Evolutionary conservation across 2,113 vertebrate genomes (phyloP).

Genomic region (Ptychochromis oligacanthus): DNA sequence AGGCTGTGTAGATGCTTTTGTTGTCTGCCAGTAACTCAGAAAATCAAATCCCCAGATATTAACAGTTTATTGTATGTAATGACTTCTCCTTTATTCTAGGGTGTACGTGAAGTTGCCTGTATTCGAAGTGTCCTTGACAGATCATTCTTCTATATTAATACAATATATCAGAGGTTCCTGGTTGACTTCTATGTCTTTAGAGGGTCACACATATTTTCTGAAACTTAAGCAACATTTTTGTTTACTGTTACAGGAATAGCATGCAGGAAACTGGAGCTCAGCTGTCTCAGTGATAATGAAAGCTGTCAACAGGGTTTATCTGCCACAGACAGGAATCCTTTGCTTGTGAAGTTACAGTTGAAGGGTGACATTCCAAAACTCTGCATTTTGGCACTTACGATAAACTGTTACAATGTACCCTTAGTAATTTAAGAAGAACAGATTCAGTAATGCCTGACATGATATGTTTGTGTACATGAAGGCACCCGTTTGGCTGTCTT

Average conservation of each 20-base stretch:
- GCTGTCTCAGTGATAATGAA: slow-evolving; percentile 36
- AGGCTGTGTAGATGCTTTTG: neutral
- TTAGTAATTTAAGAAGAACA: neutral
- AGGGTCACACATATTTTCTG: neutral
- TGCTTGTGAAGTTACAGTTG: neutral
- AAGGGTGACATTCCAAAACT: slow-evolving; percentile 43
- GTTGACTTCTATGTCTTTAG: neutral
- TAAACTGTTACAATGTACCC: neutral
- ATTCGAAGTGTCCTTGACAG: neutral
- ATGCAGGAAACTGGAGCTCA: slow-evolving; percentile 43
- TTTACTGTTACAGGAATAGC: slow-evolving; percentile 20
- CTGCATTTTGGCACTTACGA: neutral
- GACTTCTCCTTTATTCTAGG: neutral
- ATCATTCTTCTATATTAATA: neutral
- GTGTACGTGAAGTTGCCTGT: neutral
- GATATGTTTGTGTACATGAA: neutral
- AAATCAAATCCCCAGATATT: neutral
- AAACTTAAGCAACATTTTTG: neutral
- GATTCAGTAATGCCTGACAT: neutral
- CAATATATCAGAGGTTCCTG: neutral
- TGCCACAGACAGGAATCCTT: slow-evolving; percentile 25
- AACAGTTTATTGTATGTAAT: neutral
- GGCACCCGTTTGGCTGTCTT: too few relatives aligned
- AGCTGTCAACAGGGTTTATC: slow-evolving; percentile 41
- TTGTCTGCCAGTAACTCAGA: neutral